A percentile compares a stretch with the other conserved stretches of the same genome.
Evolutionary conservation across 2,113 vertebrate genomes (phyloP).

Genomic region (Dicrurus megarhynchus): DNA sequence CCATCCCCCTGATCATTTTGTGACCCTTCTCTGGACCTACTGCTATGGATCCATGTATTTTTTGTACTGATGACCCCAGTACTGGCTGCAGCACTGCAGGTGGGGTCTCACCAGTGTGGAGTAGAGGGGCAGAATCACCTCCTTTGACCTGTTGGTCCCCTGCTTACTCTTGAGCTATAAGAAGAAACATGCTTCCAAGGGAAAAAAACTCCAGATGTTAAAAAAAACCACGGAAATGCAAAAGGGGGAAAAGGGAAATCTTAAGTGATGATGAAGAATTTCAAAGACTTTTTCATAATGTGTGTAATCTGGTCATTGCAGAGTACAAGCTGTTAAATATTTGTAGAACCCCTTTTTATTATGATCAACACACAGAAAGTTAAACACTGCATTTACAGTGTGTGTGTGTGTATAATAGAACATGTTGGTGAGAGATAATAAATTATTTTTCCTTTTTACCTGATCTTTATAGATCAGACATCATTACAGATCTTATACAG

Average conservation of each 20-base stretch:
- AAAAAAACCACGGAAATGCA: neutral
- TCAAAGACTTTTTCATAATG: neutral
- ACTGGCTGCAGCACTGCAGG: neutral
- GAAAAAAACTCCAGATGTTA: accelerated
- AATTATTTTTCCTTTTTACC: neutral
- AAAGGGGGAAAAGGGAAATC: accelerated
- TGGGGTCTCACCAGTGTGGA: neutral
- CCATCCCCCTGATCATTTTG: neutral
- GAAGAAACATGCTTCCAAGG: neutral
- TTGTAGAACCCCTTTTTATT: neutral
- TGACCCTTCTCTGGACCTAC: neutral
- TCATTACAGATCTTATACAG: neutral
- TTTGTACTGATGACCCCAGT: neutral
- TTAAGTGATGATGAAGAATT: neutral
- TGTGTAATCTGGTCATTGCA: neutral
- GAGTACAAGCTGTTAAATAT: neutral
- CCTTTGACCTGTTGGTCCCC: neutral
- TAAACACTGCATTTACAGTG: neutral
- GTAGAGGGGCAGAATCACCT: neutral
- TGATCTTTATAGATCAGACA: neutral
- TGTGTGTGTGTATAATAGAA: neutral
- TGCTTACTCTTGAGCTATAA: neutral
- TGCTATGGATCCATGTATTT: neutral
- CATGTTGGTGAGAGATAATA: neutral
- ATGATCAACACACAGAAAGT: neutral